Evolutionary conservation across 53 echinoderm and acorn worm genomes (phyloP).

Genomic region (Luidia sarsii): DNA sequence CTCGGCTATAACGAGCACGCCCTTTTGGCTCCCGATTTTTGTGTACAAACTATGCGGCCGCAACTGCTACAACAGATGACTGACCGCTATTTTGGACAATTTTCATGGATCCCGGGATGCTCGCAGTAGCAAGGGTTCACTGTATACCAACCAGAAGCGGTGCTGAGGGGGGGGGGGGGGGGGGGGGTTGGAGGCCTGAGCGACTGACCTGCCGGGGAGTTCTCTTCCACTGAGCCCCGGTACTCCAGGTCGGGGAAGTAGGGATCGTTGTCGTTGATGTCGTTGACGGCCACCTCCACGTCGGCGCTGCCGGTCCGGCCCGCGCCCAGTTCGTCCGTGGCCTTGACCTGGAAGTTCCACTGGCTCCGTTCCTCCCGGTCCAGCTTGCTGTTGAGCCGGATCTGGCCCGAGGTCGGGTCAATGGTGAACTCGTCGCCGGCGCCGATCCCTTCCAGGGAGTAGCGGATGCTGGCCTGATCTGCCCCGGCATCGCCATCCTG

Average conservation of each 20-base stretch:
- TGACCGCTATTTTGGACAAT: too few relatives aligned
- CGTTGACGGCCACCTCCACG: slow-evolving; percentile 61
- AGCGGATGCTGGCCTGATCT: slow-evolving; percentile 48
- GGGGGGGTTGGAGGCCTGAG: too few relatives aligned
- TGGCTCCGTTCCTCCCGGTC: slow-evolving; percentile 65
- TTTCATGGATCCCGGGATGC: too few relatives aligned
- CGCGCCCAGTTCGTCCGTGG: slow-evolving; percentile 49
- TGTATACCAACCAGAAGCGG: too few relatives aligned
- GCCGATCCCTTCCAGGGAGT: slow-evolving; percentile 75
- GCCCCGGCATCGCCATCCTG: slow-evolving; percentile 69
- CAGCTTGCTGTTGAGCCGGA: slow-evolving; percentile 40
- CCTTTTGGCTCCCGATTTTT: too few relatives aligned
- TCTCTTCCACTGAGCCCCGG: slow-evolving; percentile 71
- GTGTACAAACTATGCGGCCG: too few relatives aligned
- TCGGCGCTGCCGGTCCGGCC: slow-evolving; percentile 66
- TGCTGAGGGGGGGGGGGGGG: too few relatives aligned
- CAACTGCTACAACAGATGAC: too few relatives aligned
- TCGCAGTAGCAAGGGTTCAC: too few relatives aligned
- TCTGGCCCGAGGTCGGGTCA: slow-evolving; percentile 49
- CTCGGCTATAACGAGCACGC: too few relatives aligned
- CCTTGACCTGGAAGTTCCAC: slow-evolving; percentile 64
- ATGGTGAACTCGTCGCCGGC: slow-evolving; percentile 65
- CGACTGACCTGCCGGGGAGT: slow-evolving; percentile 49
- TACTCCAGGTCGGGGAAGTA: slow-evolving; percentile 74
- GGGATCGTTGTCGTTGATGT: slow-evolving; percentile 81